These are phyloP conservation scores for Rhinoderma darwinii DNA, from an alignment of 2,113 vertebrate genomes.

Conservation along the genomic window DNA sequence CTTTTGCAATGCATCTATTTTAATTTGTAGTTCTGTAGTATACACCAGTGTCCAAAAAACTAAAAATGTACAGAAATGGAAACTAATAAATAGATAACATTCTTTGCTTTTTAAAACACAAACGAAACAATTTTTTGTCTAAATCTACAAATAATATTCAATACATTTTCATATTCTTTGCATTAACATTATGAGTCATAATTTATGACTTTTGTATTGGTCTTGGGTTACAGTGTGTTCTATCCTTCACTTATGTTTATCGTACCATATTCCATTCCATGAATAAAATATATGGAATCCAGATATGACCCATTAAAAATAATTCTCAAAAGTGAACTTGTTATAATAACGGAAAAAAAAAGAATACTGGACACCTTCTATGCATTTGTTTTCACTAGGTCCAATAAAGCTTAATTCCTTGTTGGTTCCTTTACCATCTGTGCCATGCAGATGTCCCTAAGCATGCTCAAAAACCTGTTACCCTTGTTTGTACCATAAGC, in stretches of 20 bases:
- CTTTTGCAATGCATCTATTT: too few relatives aligned
- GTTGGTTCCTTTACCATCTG: slow-evolving; percentile 45
- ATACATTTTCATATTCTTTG: background rate
- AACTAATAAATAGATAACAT: background rate
- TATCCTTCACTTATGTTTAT: background rate
- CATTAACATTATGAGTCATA: too few relatives aligned
- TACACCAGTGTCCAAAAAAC: too few relatives aligned
- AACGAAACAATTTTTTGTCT: too few relatives aligned
- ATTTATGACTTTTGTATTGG: background rate
- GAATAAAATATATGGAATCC: background rate
- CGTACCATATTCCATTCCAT: background rate
- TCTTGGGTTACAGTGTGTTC: background rate
- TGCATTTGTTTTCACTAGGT: slow-evolving; percentile 40
- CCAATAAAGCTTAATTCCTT: slow-evolving; percentile 50
- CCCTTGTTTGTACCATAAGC: slow-evolving; percentile 43
- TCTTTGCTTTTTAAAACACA: too few relatives aligned
- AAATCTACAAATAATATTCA: background rate
- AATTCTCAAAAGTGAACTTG: background rate
- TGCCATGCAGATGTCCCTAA: slow-evolving; percentile 42
- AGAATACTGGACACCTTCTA: slow-evolving; percentile 25
- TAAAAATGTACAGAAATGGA: too few relatives aligned
- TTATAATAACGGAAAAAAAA: background rate
- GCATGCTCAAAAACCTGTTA: slow-evolving; percentile 44
- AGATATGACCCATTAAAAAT: background rate
- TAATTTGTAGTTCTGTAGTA: too few relatives aligned